Base-by-base conservation (phyloP, 2,888 invertebrate species). In the Cephus runcator region DNA sequence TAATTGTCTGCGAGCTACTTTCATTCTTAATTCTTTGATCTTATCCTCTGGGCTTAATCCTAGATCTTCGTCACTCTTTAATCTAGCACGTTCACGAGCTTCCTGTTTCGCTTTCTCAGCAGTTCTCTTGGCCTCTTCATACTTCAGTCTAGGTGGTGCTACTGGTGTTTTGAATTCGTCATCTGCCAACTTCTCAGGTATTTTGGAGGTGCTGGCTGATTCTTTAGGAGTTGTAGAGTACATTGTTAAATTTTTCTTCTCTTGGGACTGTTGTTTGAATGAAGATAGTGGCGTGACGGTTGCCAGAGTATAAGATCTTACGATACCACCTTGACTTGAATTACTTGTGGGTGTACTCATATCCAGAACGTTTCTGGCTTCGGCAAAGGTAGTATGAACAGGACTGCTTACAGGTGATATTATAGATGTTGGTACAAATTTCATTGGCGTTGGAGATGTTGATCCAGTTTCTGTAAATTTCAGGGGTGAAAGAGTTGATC, bases 31-130 rank as follows among this genome's bases (percentile, higher is more conserved):
- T 77, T 93, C 91, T 80, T 92, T 92, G 78, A 95, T 92, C 86
- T 94, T 94, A 80, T 95, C 95, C 86, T 95, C 95, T 0, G 94
- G 95, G 89, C 94, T 95, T n/a, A 94, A 92, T 2, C 96, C 95
- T 34, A 96, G 90, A 87, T 96, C 96, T 82, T 95, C 95, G 87
- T 96, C 96, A 79, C 95, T 95, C 90, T 95, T 95, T 34, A 95
- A 90, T 74, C 95, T 93, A 12, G 95, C 95, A 75, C 95, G 92
- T 33, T 94, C 94, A 77, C 95, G 92, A 1, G 94, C 93, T 81
- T 94, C 94, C 81, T 94, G 93, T 80, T 94, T 94, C 75, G 95
- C 92, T 88, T 94, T 93, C 85, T 94, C 93, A 34, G 93, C 90
- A 0, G 94, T 93, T 78, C 89, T 89, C 79, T 91, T 90, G 1